Base-by-base conservation (phyloP, 35 echinoderm and acorn worm species). In the Strongylocentrotus purpuratus region DNA sequence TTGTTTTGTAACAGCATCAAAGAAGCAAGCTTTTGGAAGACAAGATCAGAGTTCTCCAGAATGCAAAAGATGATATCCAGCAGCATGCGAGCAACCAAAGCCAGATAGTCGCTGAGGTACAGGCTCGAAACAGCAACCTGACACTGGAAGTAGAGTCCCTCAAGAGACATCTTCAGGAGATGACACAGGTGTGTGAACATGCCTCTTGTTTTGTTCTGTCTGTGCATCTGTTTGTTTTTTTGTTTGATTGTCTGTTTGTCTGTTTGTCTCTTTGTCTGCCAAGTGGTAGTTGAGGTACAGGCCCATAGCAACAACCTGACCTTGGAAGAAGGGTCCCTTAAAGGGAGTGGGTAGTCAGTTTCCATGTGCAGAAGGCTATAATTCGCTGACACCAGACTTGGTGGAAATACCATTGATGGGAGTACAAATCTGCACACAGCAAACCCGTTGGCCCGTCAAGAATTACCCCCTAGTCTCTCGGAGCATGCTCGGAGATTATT, bases 51-150 rank as follows among this genome's bases (percentile, higher is more conserved):
- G 88, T 98, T 11, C 91, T 99, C 9, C 94, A 97, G 45, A 96
- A 96, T n/a, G 96, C 97, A 17, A 99, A 99, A 41, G 98, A 99
- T 95, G 98, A 99, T n/a, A 31, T 99, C 31, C 97, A 99, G 46
- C 98, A 99, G 65, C 97, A 99, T 33, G 86, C 95, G 33, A 98
- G 95, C 33, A 97, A 99, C 48, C 98, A 99, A 87, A 96, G 95
- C 85, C 98, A 99, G 45, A 85, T 94, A 28, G 93, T 97, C 41
- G 95, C 96, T n/a, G 98, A 99, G 70, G 46, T 95, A 7, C 98
- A 99, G 46, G 95, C 98, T 32, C 95, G 95, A 32, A 95, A 96
- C 28, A 99, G 88, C 94, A 99, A 99, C 91, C 71, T 88, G 9
- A 96, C 85, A 1, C 94, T 97, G 85, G 98, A 99, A 91, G 94